phyloP scores from a whole-genome alignment of 2,797 vertebrate genomes.

The Lacerta viridis region DNA sequence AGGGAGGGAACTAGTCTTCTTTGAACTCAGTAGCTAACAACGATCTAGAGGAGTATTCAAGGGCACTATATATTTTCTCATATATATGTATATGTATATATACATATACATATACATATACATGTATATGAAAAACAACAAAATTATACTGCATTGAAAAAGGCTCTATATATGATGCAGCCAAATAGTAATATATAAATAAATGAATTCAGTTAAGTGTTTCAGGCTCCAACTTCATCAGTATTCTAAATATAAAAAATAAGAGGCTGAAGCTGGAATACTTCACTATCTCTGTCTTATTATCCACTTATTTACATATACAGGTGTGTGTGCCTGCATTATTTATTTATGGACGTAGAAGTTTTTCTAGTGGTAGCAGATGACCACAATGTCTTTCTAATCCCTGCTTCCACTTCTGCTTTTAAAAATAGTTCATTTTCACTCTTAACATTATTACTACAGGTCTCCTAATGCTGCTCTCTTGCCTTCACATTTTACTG shows the following conservation, averaged over 20 bases:
- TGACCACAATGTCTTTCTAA: background rate
- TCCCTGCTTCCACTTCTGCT: background rate
- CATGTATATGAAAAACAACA: background rate
- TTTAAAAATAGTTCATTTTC: background rate
- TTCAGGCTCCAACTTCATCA: background rate
- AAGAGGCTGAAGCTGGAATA: background rate
- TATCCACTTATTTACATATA: background rate
- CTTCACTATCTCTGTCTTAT: background rate
- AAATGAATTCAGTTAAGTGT: background rate
- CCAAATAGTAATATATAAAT: background rate
- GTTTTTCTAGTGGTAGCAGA: background rate
- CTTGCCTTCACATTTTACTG: background rate
- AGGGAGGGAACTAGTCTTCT: background rate
- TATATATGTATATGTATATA: background rate
- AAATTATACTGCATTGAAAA: background rate
- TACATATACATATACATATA: background rate
- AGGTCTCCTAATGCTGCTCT: background rate
- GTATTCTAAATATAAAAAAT: background rate
- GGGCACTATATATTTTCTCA: background rate
- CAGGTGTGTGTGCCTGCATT: background rate
- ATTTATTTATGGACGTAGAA: background rate
- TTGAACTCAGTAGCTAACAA: constrained; percentile 18
- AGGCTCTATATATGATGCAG: background rate
- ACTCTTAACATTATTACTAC: background rate
- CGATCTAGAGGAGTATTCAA: background rate